Percentiles rank a stretch among this genome's conserved stretches.
phyloP scores from a whole-genome alignment of 1,140 invertebrate genomes.

The Zaprionus africanus region DNA sequence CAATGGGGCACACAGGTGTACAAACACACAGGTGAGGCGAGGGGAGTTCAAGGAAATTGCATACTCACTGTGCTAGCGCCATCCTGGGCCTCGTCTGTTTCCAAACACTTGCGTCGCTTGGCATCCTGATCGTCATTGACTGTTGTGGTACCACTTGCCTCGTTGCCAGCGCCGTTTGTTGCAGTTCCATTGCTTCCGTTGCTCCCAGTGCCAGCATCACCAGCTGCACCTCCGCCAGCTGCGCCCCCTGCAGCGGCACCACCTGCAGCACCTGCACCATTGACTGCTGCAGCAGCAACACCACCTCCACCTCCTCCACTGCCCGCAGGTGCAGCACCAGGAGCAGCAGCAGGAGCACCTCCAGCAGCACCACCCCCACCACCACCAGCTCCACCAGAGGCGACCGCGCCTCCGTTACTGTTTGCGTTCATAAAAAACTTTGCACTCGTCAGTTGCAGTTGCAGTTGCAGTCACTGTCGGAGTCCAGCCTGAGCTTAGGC shows the following conservation, averaged over 20 bases:
- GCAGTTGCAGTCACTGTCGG: not conserved
- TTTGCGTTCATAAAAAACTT: slow-evolving; percentile 59
- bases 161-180: slow-evolving; percentile 29
- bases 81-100: slow-evolving; percentile 62
- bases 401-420: slow-evolving; percentile 54
- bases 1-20: not conserved
- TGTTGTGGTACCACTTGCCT: not conserved
- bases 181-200: slow-evolving; percentile 9
- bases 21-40: not conserved
- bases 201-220: slow-evolving; percentile 28
- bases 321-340: slow-evolving; percentile 8
- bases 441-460: slow-evolving; percentile 6
- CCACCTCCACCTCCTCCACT: slow-evolving; percentile 9
- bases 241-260: slow-evolving; percentile 12
- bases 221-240: slow-evolving; percentile 19
- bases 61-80: slow-evolving; percentile 73
- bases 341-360: slow-evolving; percentile 20
- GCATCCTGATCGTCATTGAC: slow-evolving; percentile 65
- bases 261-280: slow-evolving; percentile 4
- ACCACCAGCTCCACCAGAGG: slow-evolving; percentile 29
- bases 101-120: slow-evolving; percentile 69
- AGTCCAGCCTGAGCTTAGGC: not conserved
- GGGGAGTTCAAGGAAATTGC: not conserved
- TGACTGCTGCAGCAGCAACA: slow-evolving; percentile 35
- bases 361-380: slow-evolving; percentile 27